A percentile compares a stretch with the other conserved stretches of the same genome.
phyloP scores from a whole-genome alignment of 2,888 invertebrate genomes.

The Drosophila rellima region DNA sequence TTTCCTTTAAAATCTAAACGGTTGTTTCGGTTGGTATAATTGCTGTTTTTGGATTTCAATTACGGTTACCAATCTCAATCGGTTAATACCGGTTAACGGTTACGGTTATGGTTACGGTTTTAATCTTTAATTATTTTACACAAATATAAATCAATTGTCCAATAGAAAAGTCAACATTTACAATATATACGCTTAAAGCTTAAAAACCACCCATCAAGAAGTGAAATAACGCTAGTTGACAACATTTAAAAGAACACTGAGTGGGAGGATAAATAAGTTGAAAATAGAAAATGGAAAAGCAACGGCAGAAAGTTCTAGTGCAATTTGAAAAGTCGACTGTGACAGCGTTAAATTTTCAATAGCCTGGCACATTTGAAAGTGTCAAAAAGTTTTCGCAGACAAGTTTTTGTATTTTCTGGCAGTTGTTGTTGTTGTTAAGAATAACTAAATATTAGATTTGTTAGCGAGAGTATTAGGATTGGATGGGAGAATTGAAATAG shows the following conservation, averaged over 20 bases:
- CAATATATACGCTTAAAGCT: background rate
- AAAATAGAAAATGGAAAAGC: background rate
- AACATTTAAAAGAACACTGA: constrained; percentile 4
- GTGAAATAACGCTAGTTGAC: constrained; percentile 1
- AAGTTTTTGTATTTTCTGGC: constrained; percentile 46
- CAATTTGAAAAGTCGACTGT: constrained; percentile 60
- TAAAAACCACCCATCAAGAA: constrained; percentile 1
- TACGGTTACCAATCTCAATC: too few species aligned
- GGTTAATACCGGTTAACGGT: too few species aligned
- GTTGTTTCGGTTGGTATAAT: too few species aligned
- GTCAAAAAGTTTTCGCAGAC: constrained; percentile 67
- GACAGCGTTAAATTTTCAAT: constrained; percentile 74
- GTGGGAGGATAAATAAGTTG: constrained; percentile 6
- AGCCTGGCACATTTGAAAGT: constrained; percentile 73
- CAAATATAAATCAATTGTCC: background rate
- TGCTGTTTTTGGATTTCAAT: too few species aligned
- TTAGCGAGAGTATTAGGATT: background rate
- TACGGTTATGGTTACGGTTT: too few species aligned
- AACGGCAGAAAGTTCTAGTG: constrained; percentile 43
- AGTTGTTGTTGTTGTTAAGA: constrained; percentile 12
- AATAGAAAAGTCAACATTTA: background rate
- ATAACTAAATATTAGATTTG: constrained; percentile 14
- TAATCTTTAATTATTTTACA: background rate
- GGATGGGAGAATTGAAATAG: too few species aligned
- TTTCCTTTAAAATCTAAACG: too few species aligned